Evolutionary conservation across 1,140 invertebrate species (phyloP).

Genomic region (Oncopodura yosiiana): DNA sequence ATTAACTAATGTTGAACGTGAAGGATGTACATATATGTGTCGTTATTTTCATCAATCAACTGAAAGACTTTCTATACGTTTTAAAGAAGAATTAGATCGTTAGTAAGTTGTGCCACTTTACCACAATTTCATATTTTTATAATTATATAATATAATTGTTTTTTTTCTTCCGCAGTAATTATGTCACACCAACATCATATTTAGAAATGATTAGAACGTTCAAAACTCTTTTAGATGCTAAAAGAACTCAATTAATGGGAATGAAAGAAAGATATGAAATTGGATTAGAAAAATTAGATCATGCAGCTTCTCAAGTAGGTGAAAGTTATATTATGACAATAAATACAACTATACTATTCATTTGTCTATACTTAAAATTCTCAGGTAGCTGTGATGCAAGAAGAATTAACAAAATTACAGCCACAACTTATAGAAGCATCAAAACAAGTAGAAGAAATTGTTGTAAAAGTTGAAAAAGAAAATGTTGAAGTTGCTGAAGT

Average conservation of each 20-base stretch:
- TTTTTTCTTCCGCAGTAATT: constrained; percentile 65
- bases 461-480: constrained; percentile 69
- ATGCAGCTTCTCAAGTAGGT: constrained; percentile 68
- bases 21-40: constrained; percentile 72
- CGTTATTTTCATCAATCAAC: constrained; percentile 83
- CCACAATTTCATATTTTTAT: too few species aligned
- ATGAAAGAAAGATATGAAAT: constrained; percentile 60
- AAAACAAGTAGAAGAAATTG: constrained; percentile 67
- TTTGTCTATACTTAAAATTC: too few species aligned
- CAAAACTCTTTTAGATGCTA: constrained; percentile 66
- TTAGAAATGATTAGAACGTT: constrained; percentile 85
- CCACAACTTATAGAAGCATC: constrained; percentile 79
- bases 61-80: constrained; percentile 61
- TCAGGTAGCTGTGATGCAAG: constrained; percentile 78
- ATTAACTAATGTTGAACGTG: constrained; percentile 56
- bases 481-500: constrained; percentile 67
- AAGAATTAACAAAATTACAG: constrained; percentile 70
- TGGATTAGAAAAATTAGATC: constrained; percentile 75
- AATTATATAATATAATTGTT: neutral
- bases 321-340: too few species aligned
- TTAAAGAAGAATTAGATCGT: constrained; percentile 37
- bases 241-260: constrained; percentile 51
- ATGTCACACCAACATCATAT: constrained; percentile 91
- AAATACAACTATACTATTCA: too few species aligned
- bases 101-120: too few species aligned